A percentile compares a stretch with the other conserved stretches of the same genome.
These are phyloP conservation scores for Polymixis lichenea DNA, from an alignment of 2,888 invertebrate species.

Conservation along the genomic window DNA sequence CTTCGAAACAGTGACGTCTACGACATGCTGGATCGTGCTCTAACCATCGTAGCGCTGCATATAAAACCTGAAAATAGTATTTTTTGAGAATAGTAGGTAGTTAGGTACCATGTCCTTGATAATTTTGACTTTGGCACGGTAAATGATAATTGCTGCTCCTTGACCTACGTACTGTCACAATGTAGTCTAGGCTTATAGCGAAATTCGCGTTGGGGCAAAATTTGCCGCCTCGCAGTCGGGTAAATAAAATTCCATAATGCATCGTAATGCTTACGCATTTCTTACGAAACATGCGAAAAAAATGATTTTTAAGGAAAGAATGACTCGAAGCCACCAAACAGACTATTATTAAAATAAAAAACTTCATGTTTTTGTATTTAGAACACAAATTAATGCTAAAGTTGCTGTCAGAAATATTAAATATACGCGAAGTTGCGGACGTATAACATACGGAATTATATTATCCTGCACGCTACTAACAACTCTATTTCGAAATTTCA, in stretches of 20 bases:
- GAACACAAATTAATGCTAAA: neutral
- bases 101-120: too few species aligned
- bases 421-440: neutral
- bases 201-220: neutral
- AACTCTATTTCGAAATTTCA: neutral
- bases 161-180: neutral
- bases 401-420: neutral
- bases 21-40: constrained; percentile 94
- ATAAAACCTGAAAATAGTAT: constrained; percentile 91
- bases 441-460: neutral
- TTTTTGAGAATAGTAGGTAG: neutral
- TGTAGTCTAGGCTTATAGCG: neutral
- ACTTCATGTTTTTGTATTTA: neutral
- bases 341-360: too few species aligned
- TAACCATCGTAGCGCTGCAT: constrained; percentile 97
- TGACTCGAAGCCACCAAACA: too few species aligned
- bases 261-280: neutral
- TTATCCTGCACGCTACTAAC: neutral
- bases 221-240: neutral
- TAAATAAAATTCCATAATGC: neutral
- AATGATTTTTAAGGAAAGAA: too few species aligned
- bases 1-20: constrained; percentile 96
- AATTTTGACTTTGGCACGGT: neutral
- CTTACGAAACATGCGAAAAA: too few species aligned
- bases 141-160: neutral